phyloP scores from a whole-genome alignment of 1,140 invertebrate genomes.

The Ladona fulva region DNA sequence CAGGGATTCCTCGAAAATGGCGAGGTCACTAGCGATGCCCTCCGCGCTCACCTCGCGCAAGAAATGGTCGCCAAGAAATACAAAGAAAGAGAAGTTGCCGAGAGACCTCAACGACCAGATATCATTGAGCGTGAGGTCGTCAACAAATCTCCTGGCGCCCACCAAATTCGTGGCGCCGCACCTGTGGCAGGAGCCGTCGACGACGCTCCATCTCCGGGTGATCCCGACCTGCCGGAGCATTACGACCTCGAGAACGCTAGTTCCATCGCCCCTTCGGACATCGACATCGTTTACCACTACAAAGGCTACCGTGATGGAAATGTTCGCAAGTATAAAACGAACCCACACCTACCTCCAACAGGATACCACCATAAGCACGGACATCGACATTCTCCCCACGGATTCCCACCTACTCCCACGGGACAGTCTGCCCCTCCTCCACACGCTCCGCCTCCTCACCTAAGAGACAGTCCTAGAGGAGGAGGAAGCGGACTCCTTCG shows the following conservation, averaged over 20 bases:
- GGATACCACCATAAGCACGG: conserved; percentile 62
- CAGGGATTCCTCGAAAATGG: conserved; percentile 52
- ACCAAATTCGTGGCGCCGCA: conserved; percentile 28
- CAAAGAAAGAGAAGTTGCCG: conserved; percentile 64
- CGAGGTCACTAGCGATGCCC: conserved; percentile 45
- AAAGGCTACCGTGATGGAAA: conserved; percentile 78
- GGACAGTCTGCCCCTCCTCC: conserved; percentile 28
- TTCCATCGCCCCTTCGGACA: conserved; percentile 93
- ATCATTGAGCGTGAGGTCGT: conserved; percentile 85
- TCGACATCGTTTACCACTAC: conserved; percentile 94
- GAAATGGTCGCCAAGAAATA: conserved; percentile 78
- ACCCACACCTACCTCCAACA: conserved; percentile 50
- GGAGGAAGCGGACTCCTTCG: conserved; percentile 17
- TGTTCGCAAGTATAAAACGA: conserved; percentile 75
- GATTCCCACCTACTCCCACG: conserved; percentile 52
- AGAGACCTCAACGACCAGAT: conserved; percentile 62
- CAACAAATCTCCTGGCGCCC: conserved; percentile 62
- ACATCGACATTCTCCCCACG: conserved; percentile 62
- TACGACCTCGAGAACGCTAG: conserved; percentile 96
- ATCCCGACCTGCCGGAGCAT: conserved; percentile 84
- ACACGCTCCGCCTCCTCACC: conserved; percentile 19
- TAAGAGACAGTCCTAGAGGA: conserved; percentile 18
- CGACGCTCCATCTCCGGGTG: conserved; percentile 47
- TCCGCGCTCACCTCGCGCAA: conserved; percentile 46
- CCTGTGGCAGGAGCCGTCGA: conserved; percentile 35